Evolutionary conservation across 2,797 vertebrate species (phyloP).

Genomic region (Cyclura pinguis): DNA sequence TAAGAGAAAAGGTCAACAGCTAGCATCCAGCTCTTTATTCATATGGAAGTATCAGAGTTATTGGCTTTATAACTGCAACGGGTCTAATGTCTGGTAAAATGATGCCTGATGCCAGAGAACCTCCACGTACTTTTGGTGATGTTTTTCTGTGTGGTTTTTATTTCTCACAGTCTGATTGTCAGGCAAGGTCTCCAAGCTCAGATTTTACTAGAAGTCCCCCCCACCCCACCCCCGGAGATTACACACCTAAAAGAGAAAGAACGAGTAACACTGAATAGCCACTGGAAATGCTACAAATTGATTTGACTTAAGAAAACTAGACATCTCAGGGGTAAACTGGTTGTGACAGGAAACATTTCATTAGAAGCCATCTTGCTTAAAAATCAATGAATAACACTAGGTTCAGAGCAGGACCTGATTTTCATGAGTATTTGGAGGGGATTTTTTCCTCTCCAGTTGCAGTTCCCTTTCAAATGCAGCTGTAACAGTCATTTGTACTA

Average conservation of each 20-base stretch:
- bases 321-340: not conserved
- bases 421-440: not conserved
- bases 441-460: not conserved
- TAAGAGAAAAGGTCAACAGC: not conserved
- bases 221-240: not conserved
- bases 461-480: not conserved
- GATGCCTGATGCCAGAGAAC: conserved; percentile 14
- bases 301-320: not conserved
- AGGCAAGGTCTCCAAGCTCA: not conserved
- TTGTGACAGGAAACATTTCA: not conserved
- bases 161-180: not conserved
- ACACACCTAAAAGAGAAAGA: conserved; percentile 39
- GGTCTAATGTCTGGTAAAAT: not conserved
- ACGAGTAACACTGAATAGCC: conserved; percentile 35
- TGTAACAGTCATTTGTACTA: not conserved
- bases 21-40: not conserved
- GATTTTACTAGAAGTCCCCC: conserved; percentile 40
- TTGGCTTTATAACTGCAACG: not conserved
- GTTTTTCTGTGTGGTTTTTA: not conserved
- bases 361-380: not conserved
- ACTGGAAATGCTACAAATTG: conserved; percentile 23
- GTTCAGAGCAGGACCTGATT: too few species aligned
- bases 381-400: too few species aligned
- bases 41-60: not conserved
- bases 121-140: not conserved